Conservation (phyloP, 1,140 invertebrate species). For the Campoletis sonorensis region DNA sequence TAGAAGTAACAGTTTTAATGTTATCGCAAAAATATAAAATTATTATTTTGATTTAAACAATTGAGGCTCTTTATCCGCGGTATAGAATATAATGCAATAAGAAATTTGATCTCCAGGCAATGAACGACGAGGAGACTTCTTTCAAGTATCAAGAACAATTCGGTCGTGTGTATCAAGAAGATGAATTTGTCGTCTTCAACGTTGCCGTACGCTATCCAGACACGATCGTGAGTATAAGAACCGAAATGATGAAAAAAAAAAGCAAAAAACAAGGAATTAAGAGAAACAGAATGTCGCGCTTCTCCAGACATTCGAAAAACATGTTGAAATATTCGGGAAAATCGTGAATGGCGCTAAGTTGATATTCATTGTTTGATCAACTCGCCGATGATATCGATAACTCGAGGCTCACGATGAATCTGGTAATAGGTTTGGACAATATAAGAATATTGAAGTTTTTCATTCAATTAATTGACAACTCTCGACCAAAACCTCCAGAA, state of each 20-base stretch:
- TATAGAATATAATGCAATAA: background rate
- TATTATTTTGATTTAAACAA: too few relatives aligned
- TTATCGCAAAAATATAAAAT: too few relatives aligned
- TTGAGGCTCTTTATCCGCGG: too few relatives aligned
- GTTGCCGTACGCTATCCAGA: constrained; percentile 85
- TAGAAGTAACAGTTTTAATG: too few relatives aligned
- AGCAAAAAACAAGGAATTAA: constrained; percentile 26
- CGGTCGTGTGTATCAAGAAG: constrained; percentile 84
- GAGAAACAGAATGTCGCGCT: background rate
- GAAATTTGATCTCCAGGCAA: constrained; percentile 68
- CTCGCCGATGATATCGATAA: background rate
- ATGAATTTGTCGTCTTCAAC: constrained; percentile 90
- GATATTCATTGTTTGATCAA: constrained; percentile 64
- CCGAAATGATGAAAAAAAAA: constrained; percentile 38
- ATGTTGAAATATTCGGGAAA: constrained; percentile 11
- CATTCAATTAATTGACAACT: too few relatives aligned
- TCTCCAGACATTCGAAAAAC: background rate
- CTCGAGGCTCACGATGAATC: too few relatives aligned
- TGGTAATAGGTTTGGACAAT: too few relatives aligned
- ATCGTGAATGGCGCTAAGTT: constrained; percentile 69
- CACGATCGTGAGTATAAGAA: constrained; percentile 79
- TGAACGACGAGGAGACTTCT: constrained; percentile 81
- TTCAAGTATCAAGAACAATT: constrained; percentile 88
- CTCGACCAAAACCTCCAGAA: too few relatives aligned
- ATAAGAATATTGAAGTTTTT: too few relatives aligned